Percentiles rank a stretch among this genome's conserved stretches.
Conservation (phyloP, 2,888 invertebrate genomes). For the Zaprionus obscuricornis region DNA sequence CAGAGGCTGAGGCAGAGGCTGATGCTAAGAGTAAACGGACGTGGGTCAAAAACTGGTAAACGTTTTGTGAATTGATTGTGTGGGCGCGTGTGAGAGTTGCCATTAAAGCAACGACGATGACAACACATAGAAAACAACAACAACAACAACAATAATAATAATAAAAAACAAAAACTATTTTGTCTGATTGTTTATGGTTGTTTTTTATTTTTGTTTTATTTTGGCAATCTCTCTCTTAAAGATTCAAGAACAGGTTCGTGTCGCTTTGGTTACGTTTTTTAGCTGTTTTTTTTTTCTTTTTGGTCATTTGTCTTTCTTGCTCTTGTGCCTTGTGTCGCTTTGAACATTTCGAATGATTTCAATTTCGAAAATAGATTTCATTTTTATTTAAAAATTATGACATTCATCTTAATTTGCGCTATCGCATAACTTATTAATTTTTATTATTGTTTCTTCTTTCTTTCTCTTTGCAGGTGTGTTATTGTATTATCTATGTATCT, state of each 20-base stretch:
- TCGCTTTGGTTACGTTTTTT: too few species aligned
- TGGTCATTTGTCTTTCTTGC: constrained; percentile 6
- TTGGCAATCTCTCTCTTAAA: too few species aligned
- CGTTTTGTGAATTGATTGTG: constrained; percentile 51
- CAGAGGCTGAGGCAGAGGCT: neutral
- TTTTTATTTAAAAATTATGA: constrained; percentile 79
- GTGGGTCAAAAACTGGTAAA: constrained; percentile 17
- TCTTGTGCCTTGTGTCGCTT: constrained; percentile 13
- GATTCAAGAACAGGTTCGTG: constrained; percentile 59
- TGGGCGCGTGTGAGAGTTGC: constrained; percentile 68
- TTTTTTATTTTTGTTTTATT: too few species aligned
- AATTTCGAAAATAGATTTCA: constrained; percentile 69
- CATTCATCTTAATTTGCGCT: constrained; percentile 77
- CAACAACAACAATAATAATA: too few species aligned
- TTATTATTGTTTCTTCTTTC: constrained; percentile 35
- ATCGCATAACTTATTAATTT: constrained; percentile 72
- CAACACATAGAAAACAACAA: too few species aligned
- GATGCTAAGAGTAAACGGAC: neutral
- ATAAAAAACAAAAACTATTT: too few species aligned
- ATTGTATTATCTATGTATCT: too few species aligned
- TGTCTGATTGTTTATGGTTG: too few species aligned
- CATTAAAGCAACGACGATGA: constrained; percentile 42
- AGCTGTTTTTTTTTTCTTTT: neutral
- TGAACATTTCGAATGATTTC: constrained; percentile 5
- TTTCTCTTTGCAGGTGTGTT: constrained; percentile 67